Percentiles rank a stretch among this genome's conserved stretches.
phyloP scores from a whole-genome alignment of 2,888 invertebrate genomes.

The Nysson spinosus region DNA sequence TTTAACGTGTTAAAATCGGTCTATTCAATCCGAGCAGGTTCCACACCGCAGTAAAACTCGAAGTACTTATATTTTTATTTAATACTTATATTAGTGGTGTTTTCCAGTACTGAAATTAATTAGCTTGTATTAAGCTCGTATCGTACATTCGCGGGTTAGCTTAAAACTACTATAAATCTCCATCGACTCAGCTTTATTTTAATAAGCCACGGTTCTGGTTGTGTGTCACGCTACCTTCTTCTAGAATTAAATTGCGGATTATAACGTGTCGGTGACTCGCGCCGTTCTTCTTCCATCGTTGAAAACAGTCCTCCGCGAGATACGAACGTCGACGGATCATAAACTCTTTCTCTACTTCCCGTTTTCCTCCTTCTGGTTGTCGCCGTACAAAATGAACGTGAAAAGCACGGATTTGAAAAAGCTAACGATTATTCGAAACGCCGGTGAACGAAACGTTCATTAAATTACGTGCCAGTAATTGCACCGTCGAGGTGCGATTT shows the following conservation, averaged over 20 bases:
- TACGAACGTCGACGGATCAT: conserved; percentile 11
- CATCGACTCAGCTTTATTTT: conserved; percentile 19
- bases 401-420: neutral
- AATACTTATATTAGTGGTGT: too few species aligned
- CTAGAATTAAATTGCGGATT: conserved; percentile 45
- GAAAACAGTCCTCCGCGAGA: conserved; percentile 35
- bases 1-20: too few species aligned
- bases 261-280: conserved; percentile 16
- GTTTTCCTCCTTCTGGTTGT: neutral
- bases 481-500: neutral
- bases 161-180: conserved; percentile 10
- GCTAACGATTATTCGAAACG: neutral
- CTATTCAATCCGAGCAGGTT: too few species aligned
- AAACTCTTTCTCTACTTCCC: neutral
- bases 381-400: neutral
- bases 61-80: too few species aligned
- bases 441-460: neutral
- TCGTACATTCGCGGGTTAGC: neutral
- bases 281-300: conserved; percentile 4
- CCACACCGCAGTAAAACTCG: too few species aligned
- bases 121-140: neutral
- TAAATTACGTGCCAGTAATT: neutral
- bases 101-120: neutral
- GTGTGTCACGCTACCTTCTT: conserved; percentile 47
- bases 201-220: conserved; percentile 32